A percentile compares a stretch with the other conserved stretches of the same genome.
Conservation (phyloP, 2,797 vertebrate genomes). For the Varecia variegata region DNA sequence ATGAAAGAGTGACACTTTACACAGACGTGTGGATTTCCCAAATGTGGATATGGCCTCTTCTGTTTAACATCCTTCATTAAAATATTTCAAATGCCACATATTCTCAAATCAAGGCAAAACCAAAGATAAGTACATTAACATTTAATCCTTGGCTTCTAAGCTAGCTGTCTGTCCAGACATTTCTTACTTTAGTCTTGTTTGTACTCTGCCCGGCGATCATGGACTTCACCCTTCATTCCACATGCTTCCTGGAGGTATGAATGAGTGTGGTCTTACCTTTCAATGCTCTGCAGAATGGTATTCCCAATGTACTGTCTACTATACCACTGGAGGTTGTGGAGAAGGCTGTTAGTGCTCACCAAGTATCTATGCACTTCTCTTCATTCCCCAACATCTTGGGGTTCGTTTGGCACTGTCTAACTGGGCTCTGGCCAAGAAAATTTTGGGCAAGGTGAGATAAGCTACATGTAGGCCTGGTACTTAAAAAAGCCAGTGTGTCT, state of each 20-base stretch:
- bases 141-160: conserved; percentile 34
- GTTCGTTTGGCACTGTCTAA: background rate
- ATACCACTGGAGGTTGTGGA: background rate
- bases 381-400: background rate
- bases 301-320: background rate
- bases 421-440: background rate
- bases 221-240: background rate
- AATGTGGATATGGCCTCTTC: background rate
- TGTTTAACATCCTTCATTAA: background rate
- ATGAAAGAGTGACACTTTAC: background rate
- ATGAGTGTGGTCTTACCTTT: background rate
- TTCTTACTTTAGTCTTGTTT: background rate
- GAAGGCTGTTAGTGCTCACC: background rate
- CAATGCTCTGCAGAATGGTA: background rate
- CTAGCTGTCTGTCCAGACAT: background rate
- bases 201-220: background rate
- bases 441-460: background rate
- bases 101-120: conserved; percentile 23
- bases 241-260: background rate
- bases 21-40: background rate
- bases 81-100: conserved; percentile 20
- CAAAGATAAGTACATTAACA: conserved; percentile 41
- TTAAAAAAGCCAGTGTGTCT: background rate
- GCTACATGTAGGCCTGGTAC: background rate
- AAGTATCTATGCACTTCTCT: background rate